Base-by-base conservation (phyloP, 2,113 vertebrate species). In the Petaurus breviceps region DNA sequence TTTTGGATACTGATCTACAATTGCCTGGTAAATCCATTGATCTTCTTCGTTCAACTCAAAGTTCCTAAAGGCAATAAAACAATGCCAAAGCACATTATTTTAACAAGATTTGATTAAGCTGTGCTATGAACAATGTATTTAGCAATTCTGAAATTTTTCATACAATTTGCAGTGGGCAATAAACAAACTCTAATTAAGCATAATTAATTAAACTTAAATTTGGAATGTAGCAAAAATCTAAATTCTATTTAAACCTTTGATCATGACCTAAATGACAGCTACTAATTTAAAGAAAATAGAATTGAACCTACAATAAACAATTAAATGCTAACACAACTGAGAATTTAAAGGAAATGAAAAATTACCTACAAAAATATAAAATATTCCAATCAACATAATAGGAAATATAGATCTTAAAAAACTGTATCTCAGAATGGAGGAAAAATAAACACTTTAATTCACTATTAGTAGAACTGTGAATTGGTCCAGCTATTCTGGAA, bases 1-100 rank as follows among this genome's bases (percentile, higher is more conserved):
- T 55, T 98, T 97, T 91, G 98, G 98, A 97, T 99, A 99, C 94
- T 99, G 99, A 94, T 96, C 97, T 95, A 99, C 50, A 53, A 99
- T 98, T 97, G 98, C 96, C 97, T 99, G 98, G 97, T 99, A 99
- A 90, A 98, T 96, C 98, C 99, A 98, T 94, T 99, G 99, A 51
- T 99, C 99, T 16, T 99, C 98, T 95, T 98, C 98, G 96, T 93
- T 98, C 99, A 99, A 99, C 19, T 98, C 99, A 93, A 98, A 99
- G 94, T 96, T 98, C 98, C 99, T 99, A 37, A 0, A 97, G 97
- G 90, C 31, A 97, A 98, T n/a, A 93, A 96, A 96, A 49, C n/a
- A 95, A 92, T 90, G 3, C 77, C 31, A 95, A 51, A 95, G 50
- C 0, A 47, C 53, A 43, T 51, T 91, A 37, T 77, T 94, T 90